Evolutionary conservation across 2,113 vertebrate genomes (phyloP).

Genomic region (Carlito syrichta): DNA sequence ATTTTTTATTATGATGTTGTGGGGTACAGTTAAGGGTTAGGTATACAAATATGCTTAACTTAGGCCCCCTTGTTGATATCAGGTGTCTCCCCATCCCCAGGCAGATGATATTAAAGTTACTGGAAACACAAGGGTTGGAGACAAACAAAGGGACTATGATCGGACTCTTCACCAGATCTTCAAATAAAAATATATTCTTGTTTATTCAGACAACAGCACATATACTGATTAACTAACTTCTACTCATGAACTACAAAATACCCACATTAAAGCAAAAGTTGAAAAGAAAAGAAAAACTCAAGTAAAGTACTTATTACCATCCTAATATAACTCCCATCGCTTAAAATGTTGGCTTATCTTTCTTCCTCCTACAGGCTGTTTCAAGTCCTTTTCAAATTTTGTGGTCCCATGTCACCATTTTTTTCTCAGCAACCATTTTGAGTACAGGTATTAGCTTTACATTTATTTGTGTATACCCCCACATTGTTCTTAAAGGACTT

Average conservation of each 20-base stretch:
- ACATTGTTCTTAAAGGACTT: background rate
- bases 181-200: background rate
- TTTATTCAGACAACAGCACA: background rate
- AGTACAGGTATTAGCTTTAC: background rate
- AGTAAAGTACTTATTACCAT: background rate
- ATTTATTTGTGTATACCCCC: background rate
- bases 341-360: background rate
- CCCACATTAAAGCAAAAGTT: background rate
- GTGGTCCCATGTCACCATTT: background rate
- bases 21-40: too few species aligned
- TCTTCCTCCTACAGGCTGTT: background rate
- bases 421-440: slow-evolving; percentile 5
- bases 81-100: too few species aligned
- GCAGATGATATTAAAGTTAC: background rate
- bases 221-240: background rate
- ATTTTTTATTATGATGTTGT: too few species aligned
- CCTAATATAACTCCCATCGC: background rate
- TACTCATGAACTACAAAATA: slow-evolving; percentile 9
- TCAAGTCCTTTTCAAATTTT: background rate
- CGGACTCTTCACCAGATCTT: background rate
- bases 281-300: background rate
- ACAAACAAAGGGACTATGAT: background rate
- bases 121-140: background rate
- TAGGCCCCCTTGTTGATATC: too few species aligned
- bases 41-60: too few species aligned